Base-by-base conservation (phyloP, 2,797 vertebrate species). In the Phoebastria nigripes region DNA sequence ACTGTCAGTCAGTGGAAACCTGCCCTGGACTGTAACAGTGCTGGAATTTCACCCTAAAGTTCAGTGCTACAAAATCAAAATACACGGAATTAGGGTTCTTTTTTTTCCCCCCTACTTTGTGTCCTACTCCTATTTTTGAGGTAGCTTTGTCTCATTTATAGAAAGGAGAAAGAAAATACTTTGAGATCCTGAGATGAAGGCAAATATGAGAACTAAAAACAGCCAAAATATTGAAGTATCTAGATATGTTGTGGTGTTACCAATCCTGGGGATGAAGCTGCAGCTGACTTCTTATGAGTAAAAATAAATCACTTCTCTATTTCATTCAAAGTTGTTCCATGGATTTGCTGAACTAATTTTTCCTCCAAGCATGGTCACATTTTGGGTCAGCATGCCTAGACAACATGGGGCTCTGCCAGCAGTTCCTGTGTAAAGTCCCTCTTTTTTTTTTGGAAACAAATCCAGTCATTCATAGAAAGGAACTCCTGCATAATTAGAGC, bases 311-410 rank as follows among this genome's bases (percentile, higher is more conserved):
- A 37, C 54, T 92, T 93, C 63, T 82, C 44, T 78, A 2, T 89
- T 89, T 91, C 77, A 49, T 52, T 90, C 82, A 55, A 47, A 92
- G 65, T 71, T 65, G 28, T 82, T 92, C 65, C n/a, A 13, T 95
- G 90, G 83, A 72, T 94, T 90, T 91, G 67, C 35, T 91, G 70
- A 87, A 87, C 81, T 85, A 58, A 41, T 81, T 95, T 92, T 88
- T 89, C 69, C 86, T 94, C 78, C 76, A 87, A 92, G 89, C 72
- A 19, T 54, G 93, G 65, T 85, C 62, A 85, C 72, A 54, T 93
- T 93, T 95, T 95, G 82, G 94, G 94, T 95, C 94, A 96, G 78
- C 33, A 8, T 94, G 90, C 94, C 94, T 95, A 90, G 96, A 96
- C 94, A 80, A 61, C 76, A 62, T 74, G 74, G 47, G 94, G 54